A percentile compares a stretch with the other conserved stretches of the same genome.
Evolutionary conservation across 2,888 invertebrate species (phyloP).

Genomic region (Drosophila acutilabella): DNA sequence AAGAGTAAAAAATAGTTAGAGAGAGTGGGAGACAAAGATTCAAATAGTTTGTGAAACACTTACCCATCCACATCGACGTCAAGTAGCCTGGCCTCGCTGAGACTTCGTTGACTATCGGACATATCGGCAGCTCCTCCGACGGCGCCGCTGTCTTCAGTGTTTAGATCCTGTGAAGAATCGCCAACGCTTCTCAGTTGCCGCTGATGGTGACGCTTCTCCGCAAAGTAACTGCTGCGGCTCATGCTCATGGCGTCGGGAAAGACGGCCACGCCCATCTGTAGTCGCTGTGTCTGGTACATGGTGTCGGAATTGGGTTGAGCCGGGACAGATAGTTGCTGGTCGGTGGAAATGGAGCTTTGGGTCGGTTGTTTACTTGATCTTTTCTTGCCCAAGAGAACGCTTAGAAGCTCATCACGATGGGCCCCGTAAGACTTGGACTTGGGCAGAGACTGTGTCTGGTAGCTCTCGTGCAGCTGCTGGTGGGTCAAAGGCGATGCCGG

Average conservation of each 20-base stretch:
- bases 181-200: conserved; percentile 78
- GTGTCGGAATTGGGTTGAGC: conserved; percentile 46
- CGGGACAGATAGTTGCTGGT: conserved; percentile 38
- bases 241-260: conserved; percentile 72
- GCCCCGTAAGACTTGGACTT: conserved; percentile 78
- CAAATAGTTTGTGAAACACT: conserved; percentile 46
- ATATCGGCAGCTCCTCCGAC: conserved; percentile 74
- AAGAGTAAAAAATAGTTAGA: background rate
- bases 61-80: conserved; percentile 77
- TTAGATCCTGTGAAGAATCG: conserved; percentile 82
- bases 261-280: conserved; percentile 78
- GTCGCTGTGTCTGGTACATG: conserved; percentile 67
- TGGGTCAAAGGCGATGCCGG: conserved; percentile 81
- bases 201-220: conserved; percentile 75
- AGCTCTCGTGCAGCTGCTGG: conserved; percentile 74
- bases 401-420: conserved; percentile 75
- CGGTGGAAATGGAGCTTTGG: conserved; percentile 7
- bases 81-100: conserved; percentile 83
- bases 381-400: conserved; percentile 72
- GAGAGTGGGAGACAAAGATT: background rate
- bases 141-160: conserved; percentile 60
- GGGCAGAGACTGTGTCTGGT: conserved; percentile 80
- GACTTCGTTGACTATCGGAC: conserved; percentile 84
- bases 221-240: conserved; percentile 70
- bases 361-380: conserved; percentile 52